phyloP scores from a whole-genome alignment of 1,140 invertebrate genomes.

The Pissodes strobi region DNA sequence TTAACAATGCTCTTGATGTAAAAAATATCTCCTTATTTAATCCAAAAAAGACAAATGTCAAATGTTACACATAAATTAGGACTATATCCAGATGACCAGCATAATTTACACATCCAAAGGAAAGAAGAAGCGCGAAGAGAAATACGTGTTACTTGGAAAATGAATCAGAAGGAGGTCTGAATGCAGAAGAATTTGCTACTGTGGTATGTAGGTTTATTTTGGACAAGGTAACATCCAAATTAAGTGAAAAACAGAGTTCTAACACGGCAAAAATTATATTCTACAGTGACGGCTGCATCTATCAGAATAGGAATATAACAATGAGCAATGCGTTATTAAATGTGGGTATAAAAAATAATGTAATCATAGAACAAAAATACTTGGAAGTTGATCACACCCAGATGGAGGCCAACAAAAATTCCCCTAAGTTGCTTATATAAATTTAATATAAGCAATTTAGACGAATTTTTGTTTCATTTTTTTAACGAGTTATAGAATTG shows the following conservation, averaged over 20 bases:
- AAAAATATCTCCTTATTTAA: too few species aligned
- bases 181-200: conserved; percentile 10
- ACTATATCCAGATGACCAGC: neutral
- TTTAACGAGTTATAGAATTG: too few species aligned
- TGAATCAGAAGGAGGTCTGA: conserved; percentile 10
- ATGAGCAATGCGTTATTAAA: conserved; percentile 17
- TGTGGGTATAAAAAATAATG: neutral
- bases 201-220: neutral
- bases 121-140: conserved; percentile 10
- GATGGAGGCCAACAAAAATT: conserved; percentile 12
- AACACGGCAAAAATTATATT: conserved; percentile 4
- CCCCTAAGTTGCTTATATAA: too few species aligned
- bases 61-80: neutral
- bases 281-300: conserved; percentile 5
- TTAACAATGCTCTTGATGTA: too few species aligned
- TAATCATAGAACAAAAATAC: conserved; percentile 14
- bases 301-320: neutral
- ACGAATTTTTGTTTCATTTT: too few species aligned
- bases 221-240: neutral
- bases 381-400: conserved; percentile 13
- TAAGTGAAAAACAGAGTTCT: neutral
- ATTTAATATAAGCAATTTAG: too few species aligned
- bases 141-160: conserved; percentile 2
- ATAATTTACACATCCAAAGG: neutral
- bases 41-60: conserved; percentile 2